Evolutionary conservation across 2,888 invertebrate genomes (phyloP), one percentile per base, ranked within the genome.

Genomic region (Lepidonotus clava): DNA sequence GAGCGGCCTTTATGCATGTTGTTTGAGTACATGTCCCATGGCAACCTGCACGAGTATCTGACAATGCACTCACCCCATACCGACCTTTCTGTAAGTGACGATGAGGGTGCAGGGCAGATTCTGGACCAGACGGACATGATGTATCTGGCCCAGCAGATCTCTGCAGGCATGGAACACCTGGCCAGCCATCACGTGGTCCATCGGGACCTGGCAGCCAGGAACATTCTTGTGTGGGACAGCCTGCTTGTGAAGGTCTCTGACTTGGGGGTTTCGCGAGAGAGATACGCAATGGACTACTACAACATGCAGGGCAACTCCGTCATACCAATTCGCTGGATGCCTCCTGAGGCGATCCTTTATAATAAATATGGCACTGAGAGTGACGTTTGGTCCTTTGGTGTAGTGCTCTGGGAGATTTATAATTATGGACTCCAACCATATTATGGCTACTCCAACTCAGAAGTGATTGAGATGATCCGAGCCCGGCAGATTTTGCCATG

Each of bases 341-440:
- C 99, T 21, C 98, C 98, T 0, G 99, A 99, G 94, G 98, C 98
- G 0, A 98, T 99, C 92, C 95, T 99, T 71, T 99, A 98, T 94
- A 98, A 98, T 18, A 98, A 98, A 95, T 99, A 98, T 93, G 98
- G 98, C 1, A 98, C 98, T 0, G 98, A 99, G 94, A 98, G 98
- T 90, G 99, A 99, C 94, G 98, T 99, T 38, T 99, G 99, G 99
- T 98, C 98, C 36, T 99, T 98, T 94, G 99, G 99, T 24, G 98
- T 99, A 32, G 98, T 99, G 18, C 95, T 99, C 41, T 99, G 99
- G 99, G 99, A 99, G 95, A 98, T 99, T 88, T 99, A 98, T 94
- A 98, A 98, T 93, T 99, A 98, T 94, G 99, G 99, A 36, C 95
- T 98, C 90, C 98, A 98, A 95, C 99, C 99, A 0, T 99, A 99